phyloP scores from a whole-genome alignment of 2,797 vertebrate species.

The Paedocypris micromegethes region DNA sequence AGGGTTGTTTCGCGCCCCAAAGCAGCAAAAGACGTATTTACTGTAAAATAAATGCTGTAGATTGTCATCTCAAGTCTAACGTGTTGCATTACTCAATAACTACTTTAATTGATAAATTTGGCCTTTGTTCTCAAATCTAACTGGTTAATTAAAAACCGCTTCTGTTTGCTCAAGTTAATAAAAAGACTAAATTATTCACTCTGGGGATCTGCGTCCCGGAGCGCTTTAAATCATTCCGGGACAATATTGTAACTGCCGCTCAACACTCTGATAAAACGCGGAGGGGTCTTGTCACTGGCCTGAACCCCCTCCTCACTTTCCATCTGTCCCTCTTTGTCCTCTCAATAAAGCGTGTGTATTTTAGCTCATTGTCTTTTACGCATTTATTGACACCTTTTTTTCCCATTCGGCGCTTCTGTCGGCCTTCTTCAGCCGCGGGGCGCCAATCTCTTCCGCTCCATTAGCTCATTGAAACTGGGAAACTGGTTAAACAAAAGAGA shows the following conservation, averaged over 20 bases:
- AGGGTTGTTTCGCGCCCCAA: slow-evolving; percentile 72
- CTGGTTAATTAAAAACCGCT: slow-evolving; percentile 73
- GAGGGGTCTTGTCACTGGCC: slow-evolving; percentile 65
- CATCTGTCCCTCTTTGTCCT: slow-evolving; percentile 85
- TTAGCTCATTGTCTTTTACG: slow-evolving; percentile 80
- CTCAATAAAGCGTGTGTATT: slow-evolving; percentile 63
- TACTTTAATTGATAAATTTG: slow-evolving; percentile 32
- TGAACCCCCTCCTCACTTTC: slow-evolving; percentile 58
- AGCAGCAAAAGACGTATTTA: slow-evolving; percentile 64
- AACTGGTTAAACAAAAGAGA: slow-evolving; percentile 78
- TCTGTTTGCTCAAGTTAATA: slow-evolving; percentile 74
- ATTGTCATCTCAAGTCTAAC: background rate
- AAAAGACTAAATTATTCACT: slow-evolving; percentile 74
- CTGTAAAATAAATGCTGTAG: background rate
- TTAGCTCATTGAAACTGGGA: slow-evolving; percentile 84
- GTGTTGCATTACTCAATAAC: no score
- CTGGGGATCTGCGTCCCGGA: slow-evolving; percentile 63
- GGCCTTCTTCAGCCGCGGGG: slow-evolving; percentile 62
- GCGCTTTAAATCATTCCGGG: slow-evolving; percentile 65
- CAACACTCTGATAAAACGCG: slow-evolving; percentile 62
- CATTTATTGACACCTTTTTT: slow-evolving; percentile 72
- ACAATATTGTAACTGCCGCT: slow-evolving; percentile 68
- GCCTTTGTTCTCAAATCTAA: slow-evolving; percentile 48
- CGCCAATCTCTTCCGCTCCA: slow-evolving; percentile 88
- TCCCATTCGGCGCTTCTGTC: slow-evolving; percentile 70